Base-by-base conservation (phyloP, 1,140 invertebrate species). In the Vanessa tameamea region DNA sequence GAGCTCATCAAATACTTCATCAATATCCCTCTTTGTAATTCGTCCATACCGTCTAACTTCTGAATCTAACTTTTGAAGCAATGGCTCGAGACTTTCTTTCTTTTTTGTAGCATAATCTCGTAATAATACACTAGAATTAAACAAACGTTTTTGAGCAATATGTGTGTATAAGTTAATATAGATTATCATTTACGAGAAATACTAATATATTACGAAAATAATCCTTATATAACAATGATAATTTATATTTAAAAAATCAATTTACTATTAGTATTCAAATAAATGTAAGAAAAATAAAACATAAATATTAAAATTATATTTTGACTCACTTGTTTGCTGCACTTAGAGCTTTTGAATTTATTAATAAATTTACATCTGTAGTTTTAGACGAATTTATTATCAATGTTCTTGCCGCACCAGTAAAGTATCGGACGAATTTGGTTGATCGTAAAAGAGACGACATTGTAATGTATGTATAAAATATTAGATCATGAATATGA, bases 1-100 rank as follows among this genome's bases (percentile, higher is more conserved):
- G 47, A 97, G 94, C 90, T 96, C 95, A 81, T 96, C 94, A 72
- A 96, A 92, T 4, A 96, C 94, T 87, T 96, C 95, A 87, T 96
- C 95, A 75, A 97, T 94, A 84, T 97, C 96, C 63, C 93, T 93
- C 14, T 94, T 93, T 0, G 95, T 94, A 50, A 97, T 95, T 73
- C 96, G 93, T 2, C 96, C 96, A 73, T 92, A 93, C 82, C 94
- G 93, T 66, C 95, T 89, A 3, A 96, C 96, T 93, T 97, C 96
- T 66, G 94, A 92, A 85, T 97, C 96, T 20, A 97, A 80, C 47
- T 94, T 93, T 78, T 94, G 93, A 43, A 97, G 92, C 48, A 95
- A 93, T 63, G 93, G 94, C 65, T 96, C 96, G 16, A 96, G 89
- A 69, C 84, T 94, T 67, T 94, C 89, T 80, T 93, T 93, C 67